Percentiles rank a stretch among this genome's conserved stretches.
These are phyloP conservation scores for Leucopternis melanops DNA, from an alignment of 2,113 vertebrate species.

Conservation along the genomic window DNA sequence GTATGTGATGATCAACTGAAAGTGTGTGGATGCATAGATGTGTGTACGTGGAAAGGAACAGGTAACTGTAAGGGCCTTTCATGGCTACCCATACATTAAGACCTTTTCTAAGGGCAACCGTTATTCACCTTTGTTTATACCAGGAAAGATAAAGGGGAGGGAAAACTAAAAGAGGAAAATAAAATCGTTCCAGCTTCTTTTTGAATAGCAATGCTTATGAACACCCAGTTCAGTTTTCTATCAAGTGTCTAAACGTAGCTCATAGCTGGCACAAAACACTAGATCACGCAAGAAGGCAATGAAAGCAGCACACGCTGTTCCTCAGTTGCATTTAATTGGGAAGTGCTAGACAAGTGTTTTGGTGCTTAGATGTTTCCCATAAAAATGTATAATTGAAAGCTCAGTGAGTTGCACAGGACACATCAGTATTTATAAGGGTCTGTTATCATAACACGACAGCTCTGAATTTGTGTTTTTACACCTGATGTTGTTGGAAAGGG, in stretches of 20 bases:
- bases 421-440: neutral
- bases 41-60: neutral
- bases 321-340: neutral
- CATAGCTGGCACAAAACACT: neutral
- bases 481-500: neutral
- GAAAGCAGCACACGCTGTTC: neutral
- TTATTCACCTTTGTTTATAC: neutral
- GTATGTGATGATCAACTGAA: neutral
- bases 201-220: neutral
- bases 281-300: neutral
- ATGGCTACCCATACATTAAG: neutral
- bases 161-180: neutral
- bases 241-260: neutral
- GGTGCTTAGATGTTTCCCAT: neutral
- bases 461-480: neutral
- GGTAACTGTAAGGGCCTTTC: neutral
- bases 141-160: neutral
- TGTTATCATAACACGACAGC: fast-evolving
- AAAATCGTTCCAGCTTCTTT: neutral
- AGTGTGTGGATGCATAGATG: neutral
- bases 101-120: neutral
- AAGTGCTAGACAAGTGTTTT: neutral
- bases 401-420: neutral
- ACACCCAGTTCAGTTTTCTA: neutral
- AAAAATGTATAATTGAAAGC: neutral